Evolutionary conservation across 2,888 invertebrate genomes (phyloP).

Genomic region (Diplolepis rosae): DNA sequence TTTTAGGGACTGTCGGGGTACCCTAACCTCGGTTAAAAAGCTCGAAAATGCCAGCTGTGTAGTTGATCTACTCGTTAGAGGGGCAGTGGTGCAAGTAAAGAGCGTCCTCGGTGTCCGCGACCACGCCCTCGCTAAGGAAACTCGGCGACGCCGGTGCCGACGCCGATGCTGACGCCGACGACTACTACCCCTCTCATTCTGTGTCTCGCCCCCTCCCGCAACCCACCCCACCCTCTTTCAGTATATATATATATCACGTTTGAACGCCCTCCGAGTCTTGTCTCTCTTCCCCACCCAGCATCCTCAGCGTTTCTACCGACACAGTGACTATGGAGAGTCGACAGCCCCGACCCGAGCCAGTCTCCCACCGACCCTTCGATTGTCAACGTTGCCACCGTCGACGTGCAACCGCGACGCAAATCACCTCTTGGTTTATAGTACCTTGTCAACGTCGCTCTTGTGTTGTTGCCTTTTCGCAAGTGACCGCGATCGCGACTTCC

Average conservation of each 20-base stretch:
- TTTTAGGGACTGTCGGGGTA: slow-evolving; percentile 5
- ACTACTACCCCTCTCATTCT: slow-evolving; percentile 24
- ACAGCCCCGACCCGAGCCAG: slow-evolving; percentile 46
- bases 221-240: neutral
- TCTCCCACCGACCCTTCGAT: slow-evolving; percentile 46
- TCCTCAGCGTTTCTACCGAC: slow-evolving; percentile 19
- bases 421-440: slow-evolving; percentile 9
- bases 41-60: slow-evolving; percentile 32
- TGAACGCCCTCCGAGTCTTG: neutral
- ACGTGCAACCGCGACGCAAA: slow-evolving; percentile 30
- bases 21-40: slow-evolving; percentile 37
- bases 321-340: slow-evolving; percentile 43
- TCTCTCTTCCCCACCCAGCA: neutral
- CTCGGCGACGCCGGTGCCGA: slow-evolving; percentile 54
- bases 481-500: neutral
- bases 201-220: slow-evolving; percentile 35
- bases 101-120: slow-evolving; percentile 51
- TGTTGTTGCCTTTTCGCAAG: neutral
- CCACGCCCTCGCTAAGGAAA: slow-evolving; percentile 69
- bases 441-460: neutral
- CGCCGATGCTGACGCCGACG: slow-evolving; percentile 41
- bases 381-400: slow-evolving; percentile 36
- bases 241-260: neutral
- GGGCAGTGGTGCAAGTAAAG: slow-evolving; percentile 40
- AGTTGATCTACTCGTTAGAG: no score